Percentiles rank a stretch among this genome's conserved stretches.
Evolutionary conservation across 2,888 invertebrate genomes (phyloP).

Genomic region (Tortricodes alternella): DNA sequence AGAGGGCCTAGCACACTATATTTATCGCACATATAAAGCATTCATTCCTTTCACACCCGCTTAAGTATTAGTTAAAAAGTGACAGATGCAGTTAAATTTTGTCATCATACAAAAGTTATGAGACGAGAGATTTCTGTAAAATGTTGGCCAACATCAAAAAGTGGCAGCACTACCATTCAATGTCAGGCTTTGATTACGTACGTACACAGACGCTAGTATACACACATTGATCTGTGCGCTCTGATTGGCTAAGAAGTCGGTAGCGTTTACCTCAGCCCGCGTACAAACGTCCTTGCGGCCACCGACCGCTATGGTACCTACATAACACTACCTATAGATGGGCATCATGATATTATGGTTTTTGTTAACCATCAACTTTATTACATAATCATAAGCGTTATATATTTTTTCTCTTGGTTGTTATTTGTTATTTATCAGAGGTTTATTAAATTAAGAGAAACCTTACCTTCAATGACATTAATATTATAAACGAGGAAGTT

Average conservation of each 20-base stretch:
- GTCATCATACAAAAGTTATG: neutral
- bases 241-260: conserved; percentile 59
- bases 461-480: no score
- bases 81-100: no score
- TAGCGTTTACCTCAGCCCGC: conserved; percentile 70
- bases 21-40: no score
- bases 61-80: no score
- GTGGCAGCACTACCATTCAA: conserved; percentile 48
- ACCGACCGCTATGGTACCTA: conserved; percentile 63
- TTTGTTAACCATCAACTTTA: neutral
- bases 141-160: neutral
- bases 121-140: neutral
- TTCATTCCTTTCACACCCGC: no score
- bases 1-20: no score
- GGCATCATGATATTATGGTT: neutral
- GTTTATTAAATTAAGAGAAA: no score
- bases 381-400: neutral
- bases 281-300: conserved; percentile 80
- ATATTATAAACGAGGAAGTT: no score
- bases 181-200: conserved; percentile 48
- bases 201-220: conserved; percentile 30
- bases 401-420: no score
- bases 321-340: conserved; percentile 37
- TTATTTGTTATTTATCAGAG: no score
- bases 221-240: conserved; percentile 39